A percentile compares a stretch with the other conserved stretches of the same genome.
These are phyloP conservation scores for Falco biarmicus DNA, from an alignment of 2,797 vertebrate genomes.

Conservation along the genomic window DNA sequence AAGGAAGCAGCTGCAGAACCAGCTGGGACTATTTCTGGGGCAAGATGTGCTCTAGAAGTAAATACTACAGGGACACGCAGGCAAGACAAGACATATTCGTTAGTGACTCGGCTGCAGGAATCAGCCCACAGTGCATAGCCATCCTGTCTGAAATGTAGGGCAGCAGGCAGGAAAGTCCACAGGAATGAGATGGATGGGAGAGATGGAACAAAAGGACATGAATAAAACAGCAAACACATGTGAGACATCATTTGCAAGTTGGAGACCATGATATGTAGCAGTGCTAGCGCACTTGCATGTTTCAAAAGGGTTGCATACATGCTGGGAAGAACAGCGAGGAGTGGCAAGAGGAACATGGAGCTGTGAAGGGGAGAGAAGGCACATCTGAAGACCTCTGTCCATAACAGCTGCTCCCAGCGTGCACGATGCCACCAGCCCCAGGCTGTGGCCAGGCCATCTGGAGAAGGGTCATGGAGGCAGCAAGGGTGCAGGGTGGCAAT, in stretches of 20 bases:
- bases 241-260: neutral
- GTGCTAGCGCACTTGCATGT: accelerated
- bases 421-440: neutral
- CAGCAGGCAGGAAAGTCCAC: neutral
- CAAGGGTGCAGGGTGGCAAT: neutral
- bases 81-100: neutral
- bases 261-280: neutral
- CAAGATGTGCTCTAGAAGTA: neutral
- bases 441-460: neutral
- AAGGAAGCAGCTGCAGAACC: neutral
- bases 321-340: neutral
- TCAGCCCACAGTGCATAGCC: neutral
- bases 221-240: neutral
- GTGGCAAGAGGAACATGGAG: accelerated
- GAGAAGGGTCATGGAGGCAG: neutral
- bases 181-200: neutral
- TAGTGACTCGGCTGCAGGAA: neutral
- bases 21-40: neutral
- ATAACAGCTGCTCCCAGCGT: neutral
- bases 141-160: neutral
- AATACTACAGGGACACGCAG: neutral
- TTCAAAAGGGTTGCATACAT: neutral
- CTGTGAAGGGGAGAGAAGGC: neutral
- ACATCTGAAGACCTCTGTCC: neutral
- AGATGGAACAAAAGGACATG: neutral